phyloP scores from a whole-genome alignment of 2,888 invertebrate species.

The Ptychoptera contaminata region DNA sequence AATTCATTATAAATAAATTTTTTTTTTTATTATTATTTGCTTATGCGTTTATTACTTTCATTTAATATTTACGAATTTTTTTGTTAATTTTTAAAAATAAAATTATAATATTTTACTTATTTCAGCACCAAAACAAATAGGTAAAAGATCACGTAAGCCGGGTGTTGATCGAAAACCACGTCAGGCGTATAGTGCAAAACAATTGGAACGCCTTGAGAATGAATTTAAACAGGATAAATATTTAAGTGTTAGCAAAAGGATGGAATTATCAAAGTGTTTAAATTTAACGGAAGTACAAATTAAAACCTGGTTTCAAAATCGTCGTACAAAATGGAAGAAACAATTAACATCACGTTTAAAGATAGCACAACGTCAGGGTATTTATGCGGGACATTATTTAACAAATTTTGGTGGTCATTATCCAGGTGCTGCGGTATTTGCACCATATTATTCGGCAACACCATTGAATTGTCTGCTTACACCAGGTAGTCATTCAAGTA shows the following conservation, averaged over 20 bases:
- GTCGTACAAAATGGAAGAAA: slow-evolving; percentile 95
- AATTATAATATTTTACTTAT: slow-evolving; percentile 12
- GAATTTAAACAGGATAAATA: slow-evolving; percentile 96
- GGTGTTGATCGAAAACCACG: slow-evolving; percentile 87
- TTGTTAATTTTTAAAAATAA: not conserved
- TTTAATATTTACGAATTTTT: not conserved
- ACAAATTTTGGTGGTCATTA: slow-evolving; percentile 21
- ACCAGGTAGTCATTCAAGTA: not conserved
- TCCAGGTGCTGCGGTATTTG: slow-evolving; percentile 7
- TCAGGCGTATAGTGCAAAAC: slow-evolving; percentile 91
- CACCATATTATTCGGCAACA: slow-evolving; percentile 12
- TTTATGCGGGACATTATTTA: slow-evolving; percentile 55
- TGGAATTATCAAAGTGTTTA: slow-evolving; percentile 80
- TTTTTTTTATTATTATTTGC: no score
- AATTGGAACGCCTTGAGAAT: slow-evolving; percentile 76
- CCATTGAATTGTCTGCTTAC: slow-evolving; percentile 10
- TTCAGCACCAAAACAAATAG: slow-evolving; percentile 64
- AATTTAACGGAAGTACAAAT: slow-evolving; percentile 89
- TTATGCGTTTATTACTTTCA: no score
- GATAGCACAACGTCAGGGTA: slow-evolving; percentile 72
- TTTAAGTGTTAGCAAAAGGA: slow-evolving; percentile 84
- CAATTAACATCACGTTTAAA: slow-evolving; percentile 81
- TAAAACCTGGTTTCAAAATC: slow-evolving; percentile 93
- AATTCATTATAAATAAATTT: no score
- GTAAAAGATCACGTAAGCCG: slow-evolving; percentile 66